phyloP scores from a whole-genome alignment of 2,113 vertebrate genomes.

The Epinephelus moara region DNA sequence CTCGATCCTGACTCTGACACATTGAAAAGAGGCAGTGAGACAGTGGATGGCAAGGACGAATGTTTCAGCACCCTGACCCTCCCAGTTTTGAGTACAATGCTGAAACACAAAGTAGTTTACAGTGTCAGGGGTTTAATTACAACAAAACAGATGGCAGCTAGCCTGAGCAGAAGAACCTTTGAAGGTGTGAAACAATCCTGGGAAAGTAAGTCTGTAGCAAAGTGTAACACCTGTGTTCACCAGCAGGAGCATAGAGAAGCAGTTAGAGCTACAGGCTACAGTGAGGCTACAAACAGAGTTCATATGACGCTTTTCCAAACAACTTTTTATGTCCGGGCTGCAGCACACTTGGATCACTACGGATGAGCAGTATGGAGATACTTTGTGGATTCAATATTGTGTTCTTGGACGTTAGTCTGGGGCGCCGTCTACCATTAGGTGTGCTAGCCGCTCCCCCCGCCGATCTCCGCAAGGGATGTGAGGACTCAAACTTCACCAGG shows the following conservation, averaged over 20 bases:
- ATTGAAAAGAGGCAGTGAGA: neutral
- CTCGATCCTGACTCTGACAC: neutral
- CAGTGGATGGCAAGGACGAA: neutral
- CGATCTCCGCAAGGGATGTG: no score
- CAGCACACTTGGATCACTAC: no score
- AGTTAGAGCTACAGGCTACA: no score
- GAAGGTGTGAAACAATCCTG: slow-evolving; percentile 30
- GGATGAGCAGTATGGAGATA: no score
- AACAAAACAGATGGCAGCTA: slow-evolving; percentile 19
- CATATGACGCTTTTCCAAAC: no score
- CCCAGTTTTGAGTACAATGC: slow-evolving; percentile 22
- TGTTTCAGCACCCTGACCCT: slow-evolving; percentile 68
- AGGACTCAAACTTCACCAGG: no score
- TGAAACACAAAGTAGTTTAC: slow-evolving; percentile 6
- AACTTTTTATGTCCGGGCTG: no score
- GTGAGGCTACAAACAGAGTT: no score
- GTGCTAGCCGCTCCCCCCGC: no score
- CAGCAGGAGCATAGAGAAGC: neutral
- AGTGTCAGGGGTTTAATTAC: neutral
- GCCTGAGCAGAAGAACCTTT: neutral
- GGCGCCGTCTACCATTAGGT: no score
- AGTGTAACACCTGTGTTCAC: slow-evolving; percentile 14
- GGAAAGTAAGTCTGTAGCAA: neutral
- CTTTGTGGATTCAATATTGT: no score
- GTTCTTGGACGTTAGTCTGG: no score